These are phyloP conservation scores for Euphonia xanthogaster DNA, from an alignment of 2,797 vertebrate genomes.

Conservation along the genomic window DNA sequence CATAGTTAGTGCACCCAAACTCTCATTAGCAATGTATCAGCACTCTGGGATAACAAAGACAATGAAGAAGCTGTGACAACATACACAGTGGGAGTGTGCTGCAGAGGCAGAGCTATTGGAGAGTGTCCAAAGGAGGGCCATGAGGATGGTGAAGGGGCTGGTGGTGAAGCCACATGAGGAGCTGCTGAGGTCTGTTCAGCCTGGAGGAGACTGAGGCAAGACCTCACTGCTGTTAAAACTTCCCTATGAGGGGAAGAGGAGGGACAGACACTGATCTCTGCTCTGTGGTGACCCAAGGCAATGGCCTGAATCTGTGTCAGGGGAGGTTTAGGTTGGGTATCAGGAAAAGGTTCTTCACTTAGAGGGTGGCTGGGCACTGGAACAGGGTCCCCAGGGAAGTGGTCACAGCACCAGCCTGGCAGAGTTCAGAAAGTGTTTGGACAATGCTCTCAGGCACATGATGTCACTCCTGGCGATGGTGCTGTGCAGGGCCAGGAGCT, in stretches of 20 bases:
- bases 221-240: accelerated
- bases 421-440: not conserved
- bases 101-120: not conserved
- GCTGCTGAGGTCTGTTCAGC: not conserved
- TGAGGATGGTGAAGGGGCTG: no score
- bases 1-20: not conserved
- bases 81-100: not conserved
- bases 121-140: not conserved
- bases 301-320: no score
- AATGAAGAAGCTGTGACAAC: not conserved
- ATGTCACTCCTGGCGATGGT: not conserved
- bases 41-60: not conserved
- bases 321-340: no score
- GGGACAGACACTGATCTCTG: not conserved
- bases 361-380: not conserved
- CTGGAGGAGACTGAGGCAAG: not conserved
- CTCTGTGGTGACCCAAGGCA: accelerated
- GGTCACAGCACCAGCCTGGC: not conserved
- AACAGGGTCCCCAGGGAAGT: not conserved
- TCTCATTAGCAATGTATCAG: accelerated
- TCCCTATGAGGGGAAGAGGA: no score
- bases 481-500: accelerated
- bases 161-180: accelerated
- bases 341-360: accelerated
- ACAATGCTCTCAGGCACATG: accelerated